phyloP scores from a whole-genome alignment of 2,113 vertebrate species.

The Sebastes schlegelii region DNA sequence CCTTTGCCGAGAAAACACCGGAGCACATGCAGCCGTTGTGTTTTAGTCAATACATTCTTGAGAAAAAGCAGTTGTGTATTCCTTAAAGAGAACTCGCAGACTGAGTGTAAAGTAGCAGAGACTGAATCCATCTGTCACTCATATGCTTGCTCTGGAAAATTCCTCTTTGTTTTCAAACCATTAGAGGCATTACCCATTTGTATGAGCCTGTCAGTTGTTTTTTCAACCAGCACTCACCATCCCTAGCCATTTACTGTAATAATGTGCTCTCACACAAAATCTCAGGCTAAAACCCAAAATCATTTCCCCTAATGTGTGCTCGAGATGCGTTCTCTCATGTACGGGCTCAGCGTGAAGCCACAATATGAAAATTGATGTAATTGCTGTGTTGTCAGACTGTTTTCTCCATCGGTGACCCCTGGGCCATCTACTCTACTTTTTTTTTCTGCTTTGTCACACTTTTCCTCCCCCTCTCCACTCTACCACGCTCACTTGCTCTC shows the following conservation, averaged over 20 bases:
- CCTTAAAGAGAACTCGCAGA: constrained; percentile 27
- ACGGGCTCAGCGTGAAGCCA: constrained; percentile 46
- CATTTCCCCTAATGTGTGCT: constrained; percentile 55
- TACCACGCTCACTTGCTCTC: constrained; percentile 42
- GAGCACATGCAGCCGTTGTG: constrained; percentile 12
- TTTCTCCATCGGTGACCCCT: constrained; percentile 60
- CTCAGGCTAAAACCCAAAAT: constrained; percentile 58
- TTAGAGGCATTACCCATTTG: constrained; percentile 58
- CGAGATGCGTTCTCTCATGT: constrained; percentile 43
- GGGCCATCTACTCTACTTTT: constrained; percentile 29
- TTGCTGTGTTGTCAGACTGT: constrained; percentile 59
- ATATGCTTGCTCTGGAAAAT: constrained; percentile 26
- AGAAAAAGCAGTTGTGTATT: constrained; percentile 31
- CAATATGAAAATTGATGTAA: constrained; percentile 71
- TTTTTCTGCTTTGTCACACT: constrained; percentile 18
- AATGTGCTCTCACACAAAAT: constrained; percentile 65
- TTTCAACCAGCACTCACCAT: constrained; percentile 50
- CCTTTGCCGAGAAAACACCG: constrained; percentile 20
- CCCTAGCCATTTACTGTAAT: constrained; percentile 66
- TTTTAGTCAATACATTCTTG: constrained; percentile 32
- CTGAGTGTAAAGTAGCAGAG: constrained; percentile 20
- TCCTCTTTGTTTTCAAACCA: constrained; percentile 59
- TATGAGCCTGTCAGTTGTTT: constrained; percentile 30
- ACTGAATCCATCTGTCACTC: constrained; percentile 50
- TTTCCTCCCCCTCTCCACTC: constrained; percentile 4